Evolutionary conservation across 2,888 invertebrate species (phyloP), one percentile per base, ranked within the genome.

Genomic region (Diplolepis rosae): DNA sequence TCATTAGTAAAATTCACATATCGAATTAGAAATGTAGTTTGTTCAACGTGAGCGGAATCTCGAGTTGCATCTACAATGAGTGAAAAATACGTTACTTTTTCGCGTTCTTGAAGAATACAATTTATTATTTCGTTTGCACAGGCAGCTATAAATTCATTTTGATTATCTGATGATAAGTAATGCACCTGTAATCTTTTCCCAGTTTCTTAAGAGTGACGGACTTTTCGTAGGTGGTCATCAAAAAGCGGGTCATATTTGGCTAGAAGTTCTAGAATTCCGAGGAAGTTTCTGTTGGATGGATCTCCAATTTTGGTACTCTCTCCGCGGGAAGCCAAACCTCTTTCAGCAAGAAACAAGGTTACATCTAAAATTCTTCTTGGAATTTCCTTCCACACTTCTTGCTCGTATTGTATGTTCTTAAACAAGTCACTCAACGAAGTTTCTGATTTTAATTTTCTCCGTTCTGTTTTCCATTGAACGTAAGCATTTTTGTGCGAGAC

Each of bases 171-270:
- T 30, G 30, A 30, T 30, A 74, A 68, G 22, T 77, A 77, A 30
- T 70, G 61, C 9, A 72, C 69, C 66, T 75, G 72, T 51, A 67
- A 56, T 1, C 65, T 51, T 13, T 32, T 50, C 52, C 35, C 48
- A 15, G 22, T 13, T 56, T 54, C 30, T 30, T 30, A 7, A 30
- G 30, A 30, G 30, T 30, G 30, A 30, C 30, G 30, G 30, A 1
- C 30, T 30, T 30, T 30, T 30, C 30, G 30, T 30, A 30, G 30
- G n/a, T n/a, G 39, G 1, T n/a, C 1, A n/a, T 11, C 13, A 1
- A 39, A n/a, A 13, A 39, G 13, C 4, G 39, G n/a, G 4, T 39
- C n/a, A 39, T n/a, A 39, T 3, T 4, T 27, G 27, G 18, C 24
- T 54, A 54, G 30, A 54, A 69, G 50, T 65, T 69, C 65, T 7